Conservation (phyloP, 2,888 invertebrate genomes). For the Pristionchus exspectatus region DNA sequence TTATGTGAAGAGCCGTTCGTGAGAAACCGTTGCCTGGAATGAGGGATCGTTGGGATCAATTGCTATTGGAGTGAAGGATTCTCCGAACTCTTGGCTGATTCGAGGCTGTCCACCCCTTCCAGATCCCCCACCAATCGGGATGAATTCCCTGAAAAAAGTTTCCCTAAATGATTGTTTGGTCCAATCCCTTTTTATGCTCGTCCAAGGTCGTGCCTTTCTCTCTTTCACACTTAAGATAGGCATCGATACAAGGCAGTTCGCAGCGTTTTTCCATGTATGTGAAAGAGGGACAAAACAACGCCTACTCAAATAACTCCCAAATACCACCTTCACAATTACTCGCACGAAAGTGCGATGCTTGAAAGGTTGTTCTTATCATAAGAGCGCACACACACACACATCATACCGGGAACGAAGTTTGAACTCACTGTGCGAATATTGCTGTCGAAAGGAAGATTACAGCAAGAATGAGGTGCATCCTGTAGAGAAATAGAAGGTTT, state of each 20-base stretch:
- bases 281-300: not conserved
- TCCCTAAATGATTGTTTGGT: not conserved
- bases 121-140: conserved; percentile 1
- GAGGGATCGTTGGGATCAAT: not conserved
- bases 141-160: not conserved
- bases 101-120: not conserved
- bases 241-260: not conserved
- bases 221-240: not conserved
- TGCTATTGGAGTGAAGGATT: not conserved
- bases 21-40: not conserved
- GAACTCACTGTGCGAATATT: not conserved
- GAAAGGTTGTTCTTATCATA: not conserved
- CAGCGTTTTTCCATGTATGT: not conserved
- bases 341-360: not conserved
- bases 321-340: not conserved
- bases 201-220: not conserved
- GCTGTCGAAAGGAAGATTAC: not conserved
- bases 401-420: not conserved
- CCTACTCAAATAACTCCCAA: not conserved
- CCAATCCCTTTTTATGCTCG: not conserved
- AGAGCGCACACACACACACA: not conserved
- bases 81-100: not conserved
- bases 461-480: conserved; percentile 34
- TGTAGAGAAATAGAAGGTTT: not conserved
- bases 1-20: too few species aligned